Base-by-base conservation (phyloP, 2,113 vertebrate genomes). In the Tamias sibiricus region DNA sequence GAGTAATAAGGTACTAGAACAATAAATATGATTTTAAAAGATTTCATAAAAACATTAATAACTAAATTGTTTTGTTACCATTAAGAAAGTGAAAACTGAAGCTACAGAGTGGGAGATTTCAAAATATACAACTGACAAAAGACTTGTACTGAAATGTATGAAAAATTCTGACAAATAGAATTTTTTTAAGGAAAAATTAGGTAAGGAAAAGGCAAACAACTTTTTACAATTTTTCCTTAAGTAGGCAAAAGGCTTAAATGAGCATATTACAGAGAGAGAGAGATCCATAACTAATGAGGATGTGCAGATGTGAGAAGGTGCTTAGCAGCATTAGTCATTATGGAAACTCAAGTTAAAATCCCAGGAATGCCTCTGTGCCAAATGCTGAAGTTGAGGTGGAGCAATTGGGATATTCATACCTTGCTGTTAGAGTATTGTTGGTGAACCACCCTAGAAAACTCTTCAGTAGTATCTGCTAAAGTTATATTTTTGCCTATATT, bases 391-490 rank as follows among this genome's bases (percentile, higher is more conserved):
- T 59, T 64, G 12, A 79, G n/a, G 44, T 8, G 1, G 3, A 72
- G 11, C 7, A 59, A 22, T 3, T 22, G 22, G 0, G 0, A 30
- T 11, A n/a, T 12, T 57, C 28, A 91, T 19, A 42, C 2, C 28
- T 79, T 26, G 19, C 32, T 90, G 24, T 32, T 74, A 32, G 12
- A 37, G 4, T 49, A 4, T 49, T 47, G 19, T 4, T 87, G 9
- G 37, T 69, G 2, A 37, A 49, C 1, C 5, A 75, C 13, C 54
- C 81, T 82, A 44, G 14, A 37, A 42, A 84, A 68, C 35, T 40
- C 6, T 69, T 57, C 35, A 30, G 35, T 5, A 44, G 1, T 90
- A n/a, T 79, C 37, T 62, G 6, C 30, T 30, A 40, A 69, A 64
- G 30, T 75, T 52, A 76, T 71, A 62, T 1, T 4, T 26, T 0